Evolutionary conservation across 2,888 invertebrate species (phyloP).

Genomic region (Microdon myrmicae): DNA sequence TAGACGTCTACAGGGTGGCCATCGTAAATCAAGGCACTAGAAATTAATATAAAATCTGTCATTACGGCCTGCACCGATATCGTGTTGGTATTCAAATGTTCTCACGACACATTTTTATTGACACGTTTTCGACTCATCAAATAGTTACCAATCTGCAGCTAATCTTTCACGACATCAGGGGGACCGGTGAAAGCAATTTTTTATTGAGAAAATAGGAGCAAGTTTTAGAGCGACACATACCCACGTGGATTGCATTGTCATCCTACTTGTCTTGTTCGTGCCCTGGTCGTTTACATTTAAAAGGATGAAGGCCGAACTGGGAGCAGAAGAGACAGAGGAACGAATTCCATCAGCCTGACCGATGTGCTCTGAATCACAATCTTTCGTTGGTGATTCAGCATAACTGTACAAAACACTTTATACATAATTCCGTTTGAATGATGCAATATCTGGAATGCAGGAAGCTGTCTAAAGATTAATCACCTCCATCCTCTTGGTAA

Average conservation of each 20-base stretch:
- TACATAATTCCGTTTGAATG: slow-evolving; percentile 28
- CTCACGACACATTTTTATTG: slow-evolving; percentile 5
- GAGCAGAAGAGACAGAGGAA: too few species aligned
- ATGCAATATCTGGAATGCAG: slow-evolving; percentile 51
- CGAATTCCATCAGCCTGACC: too few species aligned
- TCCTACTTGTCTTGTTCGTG: background rate
- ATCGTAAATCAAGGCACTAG: too few species aligned
- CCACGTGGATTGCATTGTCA: background rate
- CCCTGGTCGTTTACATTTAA: too few species aligned
- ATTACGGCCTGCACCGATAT: slow-evolving; percentile 6
- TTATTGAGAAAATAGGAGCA: slow-evolving; percentile 2
- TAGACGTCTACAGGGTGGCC: too few species aligned
- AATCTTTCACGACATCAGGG: background rate
- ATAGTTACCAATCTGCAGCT: slow-evolving; percentile 6
- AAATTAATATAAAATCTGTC: too few species aligned
- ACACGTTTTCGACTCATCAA: slow-evolving; percentile 4
- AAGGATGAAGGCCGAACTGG: too few species aligned
- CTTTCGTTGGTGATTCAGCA: slow-evolving; percentile 28
- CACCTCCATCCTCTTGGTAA: slow-evolving; percentile 40
- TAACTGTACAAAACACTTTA: slow-evolving; percentile 21
- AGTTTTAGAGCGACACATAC: background rate
- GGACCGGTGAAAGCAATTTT: slow-evolving; percentile 3
- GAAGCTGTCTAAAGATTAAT: slow-evolving; percentile 39
- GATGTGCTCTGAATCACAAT: slow-evolving; percentile 11
- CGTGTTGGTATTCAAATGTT: slow-evolving; percentile 14